Conservation (phyloP, 2,888 invertebrate species). For the Choreutis nemorana region DNA sequence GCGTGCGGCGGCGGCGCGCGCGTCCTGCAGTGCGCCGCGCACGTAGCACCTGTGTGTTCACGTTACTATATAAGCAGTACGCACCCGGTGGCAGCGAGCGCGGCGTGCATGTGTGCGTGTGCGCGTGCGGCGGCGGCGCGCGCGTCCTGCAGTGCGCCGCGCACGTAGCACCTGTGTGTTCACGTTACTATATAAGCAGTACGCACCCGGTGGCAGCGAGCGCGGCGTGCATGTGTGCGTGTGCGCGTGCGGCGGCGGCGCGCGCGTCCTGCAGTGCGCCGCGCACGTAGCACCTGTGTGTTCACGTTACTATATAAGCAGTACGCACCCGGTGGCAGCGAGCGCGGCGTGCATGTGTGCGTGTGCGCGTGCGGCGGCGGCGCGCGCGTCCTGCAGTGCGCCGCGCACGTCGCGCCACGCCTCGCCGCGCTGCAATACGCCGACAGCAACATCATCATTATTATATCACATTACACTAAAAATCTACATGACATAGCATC, state of each 20-base stretch:
- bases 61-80: neutral
- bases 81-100: neutral
- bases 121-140: neutral
- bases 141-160: neutral
- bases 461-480: too few species aligned
- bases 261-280: neutral
- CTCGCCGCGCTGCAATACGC: constrained; percentile 28
- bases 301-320: neutral
- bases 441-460: too few species aligned
- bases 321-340: constrained; percentile 1
- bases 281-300: too few species aligned
- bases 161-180: too few species aligned
- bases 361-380: neutral
- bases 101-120: neutral
- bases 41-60: neutral
- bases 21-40: neutral
- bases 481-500: neutral
- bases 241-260: neutral
- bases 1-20: neutral
- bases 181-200: too few species aligned
- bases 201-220: neutral
- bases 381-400: constrained; percentile 65
- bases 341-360: constrained; percentile 14
- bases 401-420: constrained; percentile 64
- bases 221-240: neutral